A percentile compares a stretch with the other conserved stretches of the same genome.
Conservation (phyloP, 2,113 vertebrate species). For the Leptocoma aspasia region DNA sequence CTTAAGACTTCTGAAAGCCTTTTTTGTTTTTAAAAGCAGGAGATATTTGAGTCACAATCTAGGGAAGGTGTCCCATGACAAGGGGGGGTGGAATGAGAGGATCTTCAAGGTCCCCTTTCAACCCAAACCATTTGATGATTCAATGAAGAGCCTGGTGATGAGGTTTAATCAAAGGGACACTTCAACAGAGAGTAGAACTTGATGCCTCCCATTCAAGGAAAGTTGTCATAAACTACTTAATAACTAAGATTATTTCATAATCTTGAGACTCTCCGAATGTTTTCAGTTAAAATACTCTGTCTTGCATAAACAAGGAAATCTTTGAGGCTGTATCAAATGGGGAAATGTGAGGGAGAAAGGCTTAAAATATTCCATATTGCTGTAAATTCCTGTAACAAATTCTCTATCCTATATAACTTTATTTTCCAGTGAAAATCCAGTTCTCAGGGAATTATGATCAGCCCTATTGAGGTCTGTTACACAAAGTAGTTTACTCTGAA, state of each 20-base stretch:
- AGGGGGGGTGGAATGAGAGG: accelerated
- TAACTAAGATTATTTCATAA: background rate
- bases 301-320: background rate
- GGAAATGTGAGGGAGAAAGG: background rate
- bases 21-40: background rate
- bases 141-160: background rate
- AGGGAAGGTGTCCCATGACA: background rate
- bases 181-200: background rate
- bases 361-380: background rate
- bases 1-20: background rate
- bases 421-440: background rate
- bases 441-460: background rate
- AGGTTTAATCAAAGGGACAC: background rate
- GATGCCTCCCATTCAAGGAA: background rate
- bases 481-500: background rate
- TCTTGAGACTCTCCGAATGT: background rate
- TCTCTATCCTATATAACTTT: background rate
- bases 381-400: background rate
- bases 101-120: background rate
- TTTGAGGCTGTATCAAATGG: accelerated
- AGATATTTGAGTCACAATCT: background rate
- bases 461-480: accelerated
- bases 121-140: background rate
- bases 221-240: background rate
- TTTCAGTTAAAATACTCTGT: background rate